These are phyloP conservation scores for Lepidothrix coronata DNA, from an alignment of 2,113 vertebrate genomes.

Conservation along the genomic window DNA sequence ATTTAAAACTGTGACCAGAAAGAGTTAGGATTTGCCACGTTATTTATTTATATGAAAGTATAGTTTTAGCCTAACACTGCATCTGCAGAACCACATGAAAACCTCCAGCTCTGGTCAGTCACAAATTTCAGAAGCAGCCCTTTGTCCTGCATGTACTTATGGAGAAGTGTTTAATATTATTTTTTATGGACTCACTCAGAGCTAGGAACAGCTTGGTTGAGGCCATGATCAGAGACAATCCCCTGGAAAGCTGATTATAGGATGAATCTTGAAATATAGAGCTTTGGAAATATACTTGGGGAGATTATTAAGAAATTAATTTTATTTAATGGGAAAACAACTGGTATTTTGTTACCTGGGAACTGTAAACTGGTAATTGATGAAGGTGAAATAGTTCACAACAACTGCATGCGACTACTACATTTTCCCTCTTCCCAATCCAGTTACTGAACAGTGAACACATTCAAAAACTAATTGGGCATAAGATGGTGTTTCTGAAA, in stretches of 20 bases:
- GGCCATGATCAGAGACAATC: neutral
- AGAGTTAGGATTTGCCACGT: neutral
- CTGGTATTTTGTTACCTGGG: neutral
- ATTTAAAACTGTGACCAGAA: neutral
- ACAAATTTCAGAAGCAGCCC: neutral
- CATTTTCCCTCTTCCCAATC: neutral
- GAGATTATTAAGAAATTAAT: neutral
- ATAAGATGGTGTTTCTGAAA: neutral
- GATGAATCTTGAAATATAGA: neutral
- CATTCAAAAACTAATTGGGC: neutral
- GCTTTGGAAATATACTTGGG: neutral
- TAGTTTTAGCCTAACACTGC: neutral
- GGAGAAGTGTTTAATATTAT: neutral
- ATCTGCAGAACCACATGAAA: neutral
- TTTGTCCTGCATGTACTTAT: neutral
- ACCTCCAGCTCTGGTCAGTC: neutral
- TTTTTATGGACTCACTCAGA: neutral
- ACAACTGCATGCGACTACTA: neutral
- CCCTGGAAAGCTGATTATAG: neutral
- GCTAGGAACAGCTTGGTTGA: neutral
- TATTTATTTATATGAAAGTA: neutral
- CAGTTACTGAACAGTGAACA: neutral
- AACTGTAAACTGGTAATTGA: neutral
- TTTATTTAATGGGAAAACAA: neutral
- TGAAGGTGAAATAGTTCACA: neutral